phyloP scores from a whole-genome alignment of 2,888 invertebrate genomes.

The Papilio protenor region DNA sequence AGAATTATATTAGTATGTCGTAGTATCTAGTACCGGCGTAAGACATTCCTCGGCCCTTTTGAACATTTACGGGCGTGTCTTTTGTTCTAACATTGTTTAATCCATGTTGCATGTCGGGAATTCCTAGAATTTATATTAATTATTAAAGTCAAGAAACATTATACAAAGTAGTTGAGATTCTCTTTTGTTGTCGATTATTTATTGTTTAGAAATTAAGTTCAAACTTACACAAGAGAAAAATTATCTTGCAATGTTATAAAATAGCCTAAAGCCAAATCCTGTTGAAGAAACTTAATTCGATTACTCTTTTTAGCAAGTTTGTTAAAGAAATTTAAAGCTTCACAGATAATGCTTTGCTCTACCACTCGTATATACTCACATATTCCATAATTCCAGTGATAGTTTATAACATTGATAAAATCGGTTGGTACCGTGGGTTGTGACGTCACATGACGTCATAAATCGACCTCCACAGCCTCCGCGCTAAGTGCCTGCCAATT shows the following conservation, averaged over 20 bases:
- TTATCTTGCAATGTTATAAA: too few species aligned
- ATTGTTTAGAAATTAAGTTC: too few species aligned
- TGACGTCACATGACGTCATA: conserved; percentile 18
- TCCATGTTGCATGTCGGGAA: neutral
- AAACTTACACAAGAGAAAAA: too few species aligned
- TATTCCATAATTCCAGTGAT: neutral
- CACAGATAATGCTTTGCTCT: too few species aligned
- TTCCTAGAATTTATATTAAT: neutral
- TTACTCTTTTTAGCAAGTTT: neutral
- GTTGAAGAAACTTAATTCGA: too few species aligned
- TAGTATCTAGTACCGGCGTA: conserved; percentile 1
- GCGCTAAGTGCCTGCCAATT: conserved; percentile 40
- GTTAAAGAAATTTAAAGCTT: neutral
- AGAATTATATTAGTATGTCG: neutral
- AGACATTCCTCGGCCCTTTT: conserved; percentile 30
- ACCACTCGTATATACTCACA: neutral
- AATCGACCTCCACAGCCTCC: conserved; percentile 37
- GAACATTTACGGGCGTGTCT: conserved; percentile 31
- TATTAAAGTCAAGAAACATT: neutral
- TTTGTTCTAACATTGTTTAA: conserved; percentile 15
- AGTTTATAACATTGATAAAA: conserved; percentile 18
- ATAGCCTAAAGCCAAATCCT: too few species aligned
- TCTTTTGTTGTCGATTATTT: too few species aligned
- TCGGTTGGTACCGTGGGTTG: conserved; percentile 11
- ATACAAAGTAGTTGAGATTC: neutral